Evolutionary conservation across 2,888 invertebrate genomes (phyloP), one percentile per base, ranked within the genome.

Genomic region (Rhagonycha lutea): DNA sequence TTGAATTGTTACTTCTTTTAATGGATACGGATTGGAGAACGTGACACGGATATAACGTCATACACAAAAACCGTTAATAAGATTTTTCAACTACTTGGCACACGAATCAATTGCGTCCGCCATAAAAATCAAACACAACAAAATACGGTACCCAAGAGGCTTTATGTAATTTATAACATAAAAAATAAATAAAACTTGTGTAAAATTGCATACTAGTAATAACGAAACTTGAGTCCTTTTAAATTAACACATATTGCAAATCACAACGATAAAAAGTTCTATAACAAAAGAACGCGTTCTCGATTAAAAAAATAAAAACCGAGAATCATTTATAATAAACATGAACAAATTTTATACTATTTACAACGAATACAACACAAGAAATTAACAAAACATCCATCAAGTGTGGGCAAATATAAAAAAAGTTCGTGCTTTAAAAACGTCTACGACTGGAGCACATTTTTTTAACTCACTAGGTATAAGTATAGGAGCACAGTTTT

Each of bases 201-300:
- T 79, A 76, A 74, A 76, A 75, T 78, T 79, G 78, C 74, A 76
- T 78, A 18, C 18, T 18, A 18, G 18, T 18, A 67, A 72, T 78
- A 71, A 75, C 32, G 74, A 79, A 65, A 65, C 7, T 24, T 24
- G 26, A 23, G 63, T 65, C 24, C n/a, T 14, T 65, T 65, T 65
- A 24, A 81, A 82, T 81, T 83, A 83, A 82, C 80, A 81, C 82
- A 84, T 82, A 80, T 75, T 75, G 78, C 72, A 85, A 24, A 87
- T 86, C 86, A 87, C 86, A 87, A 87, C 86, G 86, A 85, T 81
- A 81, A 83, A 84, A 85, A 84, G 83, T 65, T 65, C 26, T 65
- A 81, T 82, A 84, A 85, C 83, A 81, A 80, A 81, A 82, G 81
- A 61, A 47, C 71, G 72, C 69, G 74, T 72, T 61, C 28, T 68